Evolutionary conservation across 2,888 invertebrate species (phyloP).

Genomic region (Ashinkailepas kermadecensis): DNA sequence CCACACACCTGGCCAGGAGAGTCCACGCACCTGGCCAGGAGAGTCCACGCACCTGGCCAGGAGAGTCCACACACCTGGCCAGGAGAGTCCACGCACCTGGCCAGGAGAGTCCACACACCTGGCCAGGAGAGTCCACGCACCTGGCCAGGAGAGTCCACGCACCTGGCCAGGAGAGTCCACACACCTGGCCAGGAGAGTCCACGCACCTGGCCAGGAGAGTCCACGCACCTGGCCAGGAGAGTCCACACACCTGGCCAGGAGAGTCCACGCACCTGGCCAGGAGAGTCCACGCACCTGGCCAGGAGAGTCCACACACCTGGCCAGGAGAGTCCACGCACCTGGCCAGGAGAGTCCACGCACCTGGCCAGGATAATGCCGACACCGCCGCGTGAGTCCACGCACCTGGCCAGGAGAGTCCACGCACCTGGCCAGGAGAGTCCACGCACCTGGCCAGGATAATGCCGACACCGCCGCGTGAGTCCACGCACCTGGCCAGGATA

Average conservation of each 20-base stretch:
- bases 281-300: constrained; percentile 57
- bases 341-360: too few relatives aligned
- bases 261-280: constrained; percentile 58
- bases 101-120: constrained; percentile 58
- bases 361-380: constrained; percentile 72
- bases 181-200: constrained; percentile 62
- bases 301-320: constrained; percentile 58
- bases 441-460: constrained; percentile 63
- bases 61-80: constrained; percentile 57
- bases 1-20: constrained; percentile 62
- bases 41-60: constrained; percentile 58
- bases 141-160: constrained; percentile 64
- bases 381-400: too few relatives aligned
- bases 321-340: too few relatives aligned
- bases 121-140: constrained; percentile 62
- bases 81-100: constrained; percentile 58
- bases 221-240: constrained; percentile 58
- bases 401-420: constrained; percentile 64
- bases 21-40: constrained; percentile 60
- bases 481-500: constrained; percentile 58
- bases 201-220: constrained; percentile 60
- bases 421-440: too few relatives aligned
- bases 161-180: constrained; percentile 62
- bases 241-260: constrained; percentile 62
- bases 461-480: too few relatives aligned